These are phyloP conservation scores for Scomber japonicus DNA, from an alignment of 2,113 vertebrate genomes.

Conservation along the genomic window DNA sequence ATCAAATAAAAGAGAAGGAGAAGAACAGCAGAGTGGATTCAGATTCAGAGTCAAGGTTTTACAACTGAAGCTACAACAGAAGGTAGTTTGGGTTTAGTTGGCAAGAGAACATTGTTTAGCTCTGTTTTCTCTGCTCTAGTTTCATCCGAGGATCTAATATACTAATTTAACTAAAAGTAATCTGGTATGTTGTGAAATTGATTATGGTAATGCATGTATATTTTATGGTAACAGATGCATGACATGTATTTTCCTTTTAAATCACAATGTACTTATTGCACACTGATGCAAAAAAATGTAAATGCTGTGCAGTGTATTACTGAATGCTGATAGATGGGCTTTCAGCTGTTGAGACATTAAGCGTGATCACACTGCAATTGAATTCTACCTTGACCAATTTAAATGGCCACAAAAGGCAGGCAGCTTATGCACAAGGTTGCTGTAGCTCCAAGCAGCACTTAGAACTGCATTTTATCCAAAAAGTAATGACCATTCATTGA, in stretches of 20 bases:
- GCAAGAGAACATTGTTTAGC: too few species aligned
- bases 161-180: not conserved
- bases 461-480: conserved; percentile 46
- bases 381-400: conserved; percentile 29
- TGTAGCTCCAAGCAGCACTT: conserved; percentile 41
- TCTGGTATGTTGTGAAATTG: not conserved
- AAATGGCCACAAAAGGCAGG: conserved; percentile 18
- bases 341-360: conserved; percentile 23
- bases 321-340: conserved; percentile 12
- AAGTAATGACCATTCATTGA: conserved; percentile 51
- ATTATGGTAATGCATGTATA: too few species aligned
- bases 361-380: conserved; percentile 15
- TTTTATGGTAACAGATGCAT: not conserved
- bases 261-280: not conserved
- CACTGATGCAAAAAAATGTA: not conserved
- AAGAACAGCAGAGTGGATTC: not conserved
- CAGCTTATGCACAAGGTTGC: conserved; percentile 34
- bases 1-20: not conserved
- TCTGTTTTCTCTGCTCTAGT: not conserved
- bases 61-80: not conserved
- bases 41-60: not conserved
- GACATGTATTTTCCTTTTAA: too few species aligned
- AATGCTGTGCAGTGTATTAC: conserved; percentile 1
- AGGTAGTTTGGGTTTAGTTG: too few species aligned
- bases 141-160: conserved; percentile 9